Base-by-base conservation (phyloP, 2,113 vertebrate species). In the Alectura lathami region DNA sequence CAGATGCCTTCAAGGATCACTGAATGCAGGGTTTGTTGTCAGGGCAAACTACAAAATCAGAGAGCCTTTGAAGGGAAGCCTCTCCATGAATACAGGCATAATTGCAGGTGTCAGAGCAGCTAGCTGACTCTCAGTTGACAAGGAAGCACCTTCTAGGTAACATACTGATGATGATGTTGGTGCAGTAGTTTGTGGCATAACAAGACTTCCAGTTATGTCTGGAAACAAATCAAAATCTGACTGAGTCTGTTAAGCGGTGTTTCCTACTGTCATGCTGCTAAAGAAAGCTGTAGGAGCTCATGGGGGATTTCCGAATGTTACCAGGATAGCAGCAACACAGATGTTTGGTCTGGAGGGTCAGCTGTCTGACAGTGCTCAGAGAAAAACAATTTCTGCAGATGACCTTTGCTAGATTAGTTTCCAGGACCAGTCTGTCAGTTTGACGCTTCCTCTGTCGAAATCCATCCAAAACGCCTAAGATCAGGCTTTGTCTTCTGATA, bases 211-310 rank as follows among this genome's bases (percentile, higher is more conserved):
- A 32, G 0, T 83, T 70, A 24, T 9, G 30, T 62, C 72, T 88
- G 17, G 29, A 86, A 91, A 32, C 36, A 84, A 60, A 66, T 0
- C 36, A 40, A 88, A 80, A 73, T 54, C 38, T 34, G 34, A n/a
- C 70, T 53, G 59, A 54, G 43, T 16, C 32, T 84, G 40, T n/a
- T 36, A 40, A 14, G 8, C 24, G 32, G 38, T 56, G n/a, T 64
- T 89, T 76, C 36, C 40, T 88, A 17, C 40, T 83, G 69, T 51
- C 77, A 79, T 9, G 3, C 9, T 2, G 66, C 88, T 86, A 53
- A 95, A 69, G 89, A 94, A 76, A 94, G 88, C 92, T 93, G 4
- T n/a, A 80, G 50, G 36, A 88, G 79, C 69, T 95, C 51, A 14
- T 3, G n/a, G 92, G 80, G 88, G 94, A 90, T 88, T 93, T 95